phyloP scores from a whole-genome alignment of 1,140 invertebrate species.

The Drosophila lacertosa region DNA sequence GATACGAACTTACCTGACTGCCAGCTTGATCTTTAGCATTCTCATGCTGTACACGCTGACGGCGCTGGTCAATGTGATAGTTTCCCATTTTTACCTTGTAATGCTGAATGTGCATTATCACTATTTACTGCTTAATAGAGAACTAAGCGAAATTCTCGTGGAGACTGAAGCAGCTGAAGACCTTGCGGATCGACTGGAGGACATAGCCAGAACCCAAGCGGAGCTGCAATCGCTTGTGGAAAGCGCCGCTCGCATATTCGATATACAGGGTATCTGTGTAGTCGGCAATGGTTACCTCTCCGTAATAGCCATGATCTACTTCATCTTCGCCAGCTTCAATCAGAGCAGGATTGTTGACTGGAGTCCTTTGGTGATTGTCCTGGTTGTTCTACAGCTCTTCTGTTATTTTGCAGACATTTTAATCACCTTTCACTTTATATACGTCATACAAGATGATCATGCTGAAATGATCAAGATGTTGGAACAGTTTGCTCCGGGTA shows the following conservation, averaged over 20 bases:
- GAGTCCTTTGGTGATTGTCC: too few species aligned
- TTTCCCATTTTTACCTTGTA: constrained; percentile 45
- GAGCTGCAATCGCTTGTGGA: constrained; percentile 7
- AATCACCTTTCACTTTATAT: constrained; percentile 9
- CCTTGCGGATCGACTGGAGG: constrained; percentile 44
- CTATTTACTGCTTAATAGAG: constrained; percentile 34
- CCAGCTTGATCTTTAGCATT: background rate
- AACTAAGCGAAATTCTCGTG: constrained; percentile 23
- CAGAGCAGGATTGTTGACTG: background rate
- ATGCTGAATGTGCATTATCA: constrained; percentile 28
- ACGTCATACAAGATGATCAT: constrained; percentile 21
- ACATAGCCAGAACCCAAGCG: constrained; percentile 25
- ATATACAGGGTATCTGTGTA: constrained; percentile 45
- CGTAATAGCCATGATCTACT: constrained; percentile 45
- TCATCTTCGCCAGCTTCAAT: constrained; percentile 15
- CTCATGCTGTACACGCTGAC: constrained; percentile 11
- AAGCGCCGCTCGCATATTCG: constrained; percentile 22
- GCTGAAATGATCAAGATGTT: constrained; percentile 16
- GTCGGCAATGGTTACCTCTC: constrained; percentile 37
- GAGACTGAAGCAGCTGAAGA: constrained; percentile 11
- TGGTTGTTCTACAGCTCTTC: background rate
- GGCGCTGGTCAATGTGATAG: constrained; percentile 38
- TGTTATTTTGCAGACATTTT: constrained; percentile 37
- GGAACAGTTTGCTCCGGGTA: too few species aligned
- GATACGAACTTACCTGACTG: background rate